Conservation (phyloP, 2,113 vertebrate species). For the Elachura formosa region DNA sequence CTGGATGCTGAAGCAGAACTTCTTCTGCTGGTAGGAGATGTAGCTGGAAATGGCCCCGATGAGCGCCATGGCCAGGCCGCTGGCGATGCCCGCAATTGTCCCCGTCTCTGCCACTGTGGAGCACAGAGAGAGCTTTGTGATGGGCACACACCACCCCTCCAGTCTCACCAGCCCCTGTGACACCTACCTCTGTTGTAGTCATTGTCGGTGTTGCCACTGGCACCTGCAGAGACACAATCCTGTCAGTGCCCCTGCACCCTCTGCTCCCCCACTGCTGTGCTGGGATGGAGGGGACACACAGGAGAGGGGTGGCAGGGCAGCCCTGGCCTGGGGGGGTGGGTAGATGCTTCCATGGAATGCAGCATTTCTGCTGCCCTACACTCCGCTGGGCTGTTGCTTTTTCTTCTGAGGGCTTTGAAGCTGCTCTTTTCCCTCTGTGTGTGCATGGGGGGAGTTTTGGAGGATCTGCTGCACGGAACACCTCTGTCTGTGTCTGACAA, state of each 20-base stretch:
- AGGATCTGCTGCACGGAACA: not conserved
- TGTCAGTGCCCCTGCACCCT: fast-evolving
- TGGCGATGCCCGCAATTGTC: conserved; percentile 88
- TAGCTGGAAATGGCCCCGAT: conserved; percentile 88
- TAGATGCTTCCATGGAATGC: fast-evolving
- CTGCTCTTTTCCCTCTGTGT: not conserved
- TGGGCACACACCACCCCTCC: fast-evolving
- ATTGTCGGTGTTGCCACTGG: fast-evolving
- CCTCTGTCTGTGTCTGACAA: not conserved
- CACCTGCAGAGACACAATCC: not conserved
- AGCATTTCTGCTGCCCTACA: not conserved
- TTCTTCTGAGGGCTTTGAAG: not conserved
- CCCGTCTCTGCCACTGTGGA: conserved; percentile 74
- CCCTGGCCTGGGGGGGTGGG: not conserved
- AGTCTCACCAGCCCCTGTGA: fast-evolving
- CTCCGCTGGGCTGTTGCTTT: fast-evolving
- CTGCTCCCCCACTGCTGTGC: not conserved
- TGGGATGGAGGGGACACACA: not conserved
- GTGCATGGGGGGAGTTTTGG: not conserved
- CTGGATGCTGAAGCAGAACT: conserved; percentile 93
- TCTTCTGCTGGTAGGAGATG: conserved; percentile 98
- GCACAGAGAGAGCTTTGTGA: not conserved
- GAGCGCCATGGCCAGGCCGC: conserved; percentile 86
- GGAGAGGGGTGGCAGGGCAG: not conserved
- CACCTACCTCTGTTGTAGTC: not conserved